Evolutionary conservation across 2,797 vertebrate genomes (phyloP), one percentile per base, ranked within the genome.

Genomic region (Trachops cirrhosus): DNA sequence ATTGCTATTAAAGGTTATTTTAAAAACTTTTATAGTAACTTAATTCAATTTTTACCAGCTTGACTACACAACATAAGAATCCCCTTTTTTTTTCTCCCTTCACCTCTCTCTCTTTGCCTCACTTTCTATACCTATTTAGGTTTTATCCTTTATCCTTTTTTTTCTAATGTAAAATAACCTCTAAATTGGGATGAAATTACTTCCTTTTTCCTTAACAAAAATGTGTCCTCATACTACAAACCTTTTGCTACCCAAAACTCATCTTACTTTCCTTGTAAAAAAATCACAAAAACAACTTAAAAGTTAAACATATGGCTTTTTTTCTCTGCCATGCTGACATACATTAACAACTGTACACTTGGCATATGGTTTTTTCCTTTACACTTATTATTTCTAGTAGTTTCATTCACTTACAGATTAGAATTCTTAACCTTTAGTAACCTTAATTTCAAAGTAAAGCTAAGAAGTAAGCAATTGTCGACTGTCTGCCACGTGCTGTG

Each of bases 1-100:
- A 75, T 19, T 94, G 68, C 39, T 86, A 34, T 86, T 90, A 92
- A 48, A 78, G 15, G n/a, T 92, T 41, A 64, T 44, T 82, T 92
- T 46, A 26, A 86, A 86, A 80, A 37, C 16, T 7, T 11, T 74
- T 79, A 34, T 34, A 87, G 46, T 48, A 82, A 77, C 48, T 85
- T n/a, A 9, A 89, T 67, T 92, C 62, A 50, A n/a, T 92, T 29
- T 79, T 64, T 48, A 18, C 5, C 39, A 32, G 29, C 4, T 29
- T 50, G 80, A 83, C 5, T 7, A n/a, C 10, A 19, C 67, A 46
- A n/a, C 34, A 57, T 78, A 78, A 64, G 10, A 75, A 48, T 64
- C 4, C 7, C 6, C 15, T 41, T 10, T 34, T 64, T 44, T n/a
- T 34, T n/a, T 11, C 24, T 75, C 4, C 11, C n/a, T 29, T 32